phyloP scores from a whole-genome alignment of 1,140 invertebrate species.

The Apocrypta bakeri region DNA sequence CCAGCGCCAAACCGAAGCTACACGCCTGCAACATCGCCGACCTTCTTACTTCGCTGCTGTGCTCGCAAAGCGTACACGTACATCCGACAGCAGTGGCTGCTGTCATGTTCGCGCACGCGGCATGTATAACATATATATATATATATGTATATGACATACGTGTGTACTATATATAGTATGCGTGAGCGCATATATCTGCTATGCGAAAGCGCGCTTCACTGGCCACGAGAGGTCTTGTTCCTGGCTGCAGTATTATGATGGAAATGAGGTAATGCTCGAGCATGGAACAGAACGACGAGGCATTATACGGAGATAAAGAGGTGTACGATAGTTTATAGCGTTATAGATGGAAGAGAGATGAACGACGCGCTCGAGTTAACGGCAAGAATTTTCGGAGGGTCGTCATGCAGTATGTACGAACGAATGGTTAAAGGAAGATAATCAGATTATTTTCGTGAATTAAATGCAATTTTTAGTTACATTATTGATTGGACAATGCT shows the following conservation, averaged over 20 bases:
- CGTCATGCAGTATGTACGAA: too few species aligned
- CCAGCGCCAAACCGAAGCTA: neutral
- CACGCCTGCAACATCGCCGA: neutral
- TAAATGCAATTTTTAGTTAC: neutral
- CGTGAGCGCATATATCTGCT: too few species aligned
- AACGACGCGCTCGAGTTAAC: neutral
- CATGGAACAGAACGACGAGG: neutral
- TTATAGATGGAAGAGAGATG: neutral
- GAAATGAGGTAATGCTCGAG: neutral
- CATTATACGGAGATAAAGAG: neutral
- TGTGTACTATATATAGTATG: too few species aligned
- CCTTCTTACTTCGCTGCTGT: neutral
- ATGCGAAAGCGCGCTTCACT: neutral
- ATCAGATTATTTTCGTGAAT: neutral
- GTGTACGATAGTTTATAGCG: neutral
- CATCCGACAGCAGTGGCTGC: neutral
- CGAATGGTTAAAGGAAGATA: too few species aligned
- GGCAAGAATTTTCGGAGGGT: neutral
- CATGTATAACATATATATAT: neutral
- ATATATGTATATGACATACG: neutral
- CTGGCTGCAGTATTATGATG: neutral
- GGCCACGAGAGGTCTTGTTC: neutral
- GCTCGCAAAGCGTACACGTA: neutral
- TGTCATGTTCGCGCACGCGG: neutral
- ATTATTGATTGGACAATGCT: conserved; percentile 4